Conservation (phyloP, 2,113 vertebrate genomes). For the Dermatemys mawii region DNA sequence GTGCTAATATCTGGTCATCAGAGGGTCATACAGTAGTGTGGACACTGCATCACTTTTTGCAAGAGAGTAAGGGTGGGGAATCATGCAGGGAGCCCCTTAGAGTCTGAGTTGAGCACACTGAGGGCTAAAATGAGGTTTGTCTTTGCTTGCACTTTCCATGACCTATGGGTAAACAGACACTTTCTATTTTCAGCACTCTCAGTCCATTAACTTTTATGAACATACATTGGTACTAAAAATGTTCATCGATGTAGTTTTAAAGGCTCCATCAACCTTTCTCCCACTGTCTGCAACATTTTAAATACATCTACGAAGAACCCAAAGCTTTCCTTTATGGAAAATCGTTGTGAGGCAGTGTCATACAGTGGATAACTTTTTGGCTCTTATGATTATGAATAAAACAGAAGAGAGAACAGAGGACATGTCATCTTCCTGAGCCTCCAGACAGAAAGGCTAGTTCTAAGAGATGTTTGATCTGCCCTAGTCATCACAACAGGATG, state of each 20-base stretch:
- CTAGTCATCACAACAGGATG: not conserved
- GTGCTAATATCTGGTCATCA: not conserved
- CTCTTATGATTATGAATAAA: not conserved
- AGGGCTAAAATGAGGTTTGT: slow-evolving; percentile 14
- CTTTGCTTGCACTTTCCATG: slow-evolving; percentile 62
- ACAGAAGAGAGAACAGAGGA: not conserved
- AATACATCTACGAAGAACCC: not conserved
- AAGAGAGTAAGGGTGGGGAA: not conserved
- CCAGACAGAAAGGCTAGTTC: not conserved
- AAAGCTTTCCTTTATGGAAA: not conserved
- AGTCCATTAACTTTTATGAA: slow-evolving; percentile 59
- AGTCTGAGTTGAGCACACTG: not conserved
- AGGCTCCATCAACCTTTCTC: not conserved
- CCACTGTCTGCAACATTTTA: not conserved
- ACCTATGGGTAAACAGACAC: slow-evolving; percentile 66
- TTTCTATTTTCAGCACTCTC: slow-evolving; percentile 66
- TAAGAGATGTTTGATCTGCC: not conserved
- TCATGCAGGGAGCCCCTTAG: not conserved
- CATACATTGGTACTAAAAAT: slow-evolving; percentile 11
- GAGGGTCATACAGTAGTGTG: not conserved
- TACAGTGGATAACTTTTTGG: not conserved
- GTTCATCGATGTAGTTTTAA: not conserved
- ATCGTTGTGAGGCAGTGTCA: not conserved
- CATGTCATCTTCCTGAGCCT: not conserved
- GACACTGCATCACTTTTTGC: not conserved